phyloP scores from a whole-genome alignment of 2,797 vertebrate species.

The Scarus forsteni region DNA sequence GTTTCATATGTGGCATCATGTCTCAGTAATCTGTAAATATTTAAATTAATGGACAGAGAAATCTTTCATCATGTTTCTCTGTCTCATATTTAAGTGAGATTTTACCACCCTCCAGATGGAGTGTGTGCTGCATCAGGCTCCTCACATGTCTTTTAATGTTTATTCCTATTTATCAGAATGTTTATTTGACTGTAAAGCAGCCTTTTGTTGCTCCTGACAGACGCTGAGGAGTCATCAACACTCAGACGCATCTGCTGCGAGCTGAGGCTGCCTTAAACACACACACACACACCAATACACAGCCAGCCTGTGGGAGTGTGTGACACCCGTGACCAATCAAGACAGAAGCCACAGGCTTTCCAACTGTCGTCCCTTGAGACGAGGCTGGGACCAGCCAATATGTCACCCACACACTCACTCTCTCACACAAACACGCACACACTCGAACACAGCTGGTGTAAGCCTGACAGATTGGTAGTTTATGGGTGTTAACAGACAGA shows the following conservation, averaged over 20 bases:
- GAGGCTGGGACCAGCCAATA: conserved; percentile 44
- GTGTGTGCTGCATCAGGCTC: background rate
- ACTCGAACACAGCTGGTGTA: conserved; percentile 29
- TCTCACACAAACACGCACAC: conserved; percentile 50
- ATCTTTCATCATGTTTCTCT: background rate
- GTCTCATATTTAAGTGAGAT: background rate
- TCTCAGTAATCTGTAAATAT: background rate
- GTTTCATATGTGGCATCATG: background rate
- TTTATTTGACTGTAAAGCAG: conserved; percentile 41
- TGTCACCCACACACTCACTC: conserved; percentile 28
- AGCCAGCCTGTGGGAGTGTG: conserved; percentile 4
- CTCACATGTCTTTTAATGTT: conserved; percentile 11
- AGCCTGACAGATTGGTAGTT: conserved; percentile 80
- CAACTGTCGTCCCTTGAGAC: conserved; percentile 75
- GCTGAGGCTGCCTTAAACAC: conserved; percentile 14
- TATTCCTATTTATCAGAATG: conserved; percentile 23
- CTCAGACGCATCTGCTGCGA: conserved; percentile 61
- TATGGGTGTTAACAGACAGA: conserved; percentile 81
- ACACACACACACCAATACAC: background rate
- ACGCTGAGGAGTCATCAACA: conserved; percentile 48
- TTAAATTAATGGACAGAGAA: background rate
- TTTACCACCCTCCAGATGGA: background rate
- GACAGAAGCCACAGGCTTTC: conserved; percentile 78
- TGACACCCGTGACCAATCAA: conserved; percentile 74
- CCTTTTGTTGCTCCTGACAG: conserved; percentile 51